Evolutionary conservation across 2,888 invertebrate species (phyloP).

Genomic region (Troides aeacus): DNA sequence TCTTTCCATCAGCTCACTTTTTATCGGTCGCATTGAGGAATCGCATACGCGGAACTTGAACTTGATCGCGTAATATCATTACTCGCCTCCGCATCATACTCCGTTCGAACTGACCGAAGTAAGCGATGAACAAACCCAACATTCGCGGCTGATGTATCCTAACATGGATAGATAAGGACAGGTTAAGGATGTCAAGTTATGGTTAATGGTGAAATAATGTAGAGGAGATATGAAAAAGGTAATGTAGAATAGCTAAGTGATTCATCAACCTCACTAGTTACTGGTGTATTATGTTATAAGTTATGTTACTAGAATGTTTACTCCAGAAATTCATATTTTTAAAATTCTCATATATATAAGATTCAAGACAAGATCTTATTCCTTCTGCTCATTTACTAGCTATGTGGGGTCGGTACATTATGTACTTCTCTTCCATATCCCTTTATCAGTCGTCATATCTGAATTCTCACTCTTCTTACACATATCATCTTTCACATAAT

Average conservation of each 20-base stretch:
- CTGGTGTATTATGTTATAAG: not conserved
- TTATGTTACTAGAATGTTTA: not conserved
- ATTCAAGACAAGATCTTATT: too few species aligned
- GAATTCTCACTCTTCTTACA: too few species aligned
- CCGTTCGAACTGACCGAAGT: constrained; percentile 61
- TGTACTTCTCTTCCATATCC: too few species aligned
- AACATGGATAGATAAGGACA: not conserved
- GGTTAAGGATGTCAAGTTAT: not conserved
- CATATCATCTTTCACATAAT: too few species aligned
- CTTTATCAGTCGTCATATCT: too few species aligned
- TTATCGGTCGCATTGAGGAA: constrained; percentile 36
- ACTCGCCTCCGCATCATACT: constrained; percentile 44
- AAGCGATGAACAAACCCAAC: constrained; percentile 80
- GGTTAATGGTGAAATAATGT: not conserved
- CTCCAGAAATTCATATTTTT: not conserved
- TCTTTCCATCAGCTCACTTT: constrained; percentile 36
- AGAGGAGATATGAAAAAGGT: not conserved
- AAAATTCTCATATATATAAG: not conserved
- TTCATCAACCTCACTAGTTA: not conserved
- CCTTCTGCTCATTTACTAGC: too few species aligned
- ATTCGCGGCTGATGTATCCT: constrained; percentile 83
- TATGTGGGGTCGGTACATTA: too few species aligned
- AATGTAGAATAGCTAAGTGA: not conserved
- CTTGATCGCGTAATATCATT: constrained; percentile 41
- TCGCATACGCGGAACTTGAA: constrained; percentile 32